phyloP scores from a whole-genome alignment of 2,797 vertebrate genomes.

The Poeciliopsis paucimaculata region DNA sequence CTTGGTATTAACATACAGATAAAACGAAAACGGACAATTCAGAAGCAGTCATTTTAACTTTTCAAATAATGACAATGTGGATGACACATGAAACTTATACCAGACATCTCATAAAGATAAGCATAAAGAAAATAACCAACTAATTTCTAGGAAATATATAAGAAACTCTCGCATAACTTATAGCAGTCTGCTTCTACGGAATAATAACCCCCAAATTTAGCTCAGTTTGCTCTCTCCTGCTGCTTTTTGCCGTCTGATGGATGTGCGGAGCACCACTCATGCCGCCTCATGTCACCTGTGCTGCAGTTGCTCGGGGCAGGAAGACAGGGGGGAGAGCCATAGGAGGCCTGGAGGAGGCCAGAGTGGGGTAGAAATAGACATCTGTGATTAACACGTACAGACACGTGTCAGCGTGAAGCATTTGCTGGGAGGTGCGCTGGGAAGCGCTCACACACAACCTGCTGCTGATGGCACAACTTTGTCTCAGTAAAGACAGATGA shows the following conservation, averaged over 20 bases:
- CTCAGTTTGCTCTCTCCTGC: constrained; percentile 56
- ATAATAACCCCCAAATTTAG: constrained; percentile 66
- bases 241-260: constrained; percentile 56
- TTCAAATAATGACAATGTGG: constrained; percentile 30
- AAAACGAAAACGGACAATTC: constrained; percentile 41
- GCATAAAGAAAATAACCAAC: constrained; percentile 8
- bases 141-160: constrained; percentile 33
- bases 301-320: constrained; percentile 46
- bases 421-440: constrained; percentile 47
- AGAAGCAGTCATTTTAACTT: constrained; percentile 25
- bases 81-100: constrained; percentile 23
- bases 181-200: constrained; percentile 52
- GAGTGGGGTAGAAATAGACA: constrained; percentile 60
- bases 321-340: constrained; percentile 51
- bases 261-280: constrained; percentile 60
- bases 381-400: constrained; percentile 75
- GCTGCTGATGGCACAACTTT: constrained; percentile 47
- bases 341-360: constrained; percentile 68
- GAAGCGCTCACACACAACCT: constrained; percentile 67
- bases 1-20: constrained; percentile 52
- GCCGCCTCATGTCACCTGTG: constrained; percentile 70
- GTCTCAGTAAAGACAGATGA: constrained; percentile 52
- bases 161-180: constrained; percentile 53
- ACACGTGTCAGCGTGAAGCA: constrained; percentile 62
- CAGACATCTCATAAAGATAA: constrained; percentile 27